A percentile compares a stretch with the other conserved stretches of the same genome.
Evolutionary conservation across 2,113 vertebrate species (phyloP).

Genomic region (Callionymus lyra): DNA sequence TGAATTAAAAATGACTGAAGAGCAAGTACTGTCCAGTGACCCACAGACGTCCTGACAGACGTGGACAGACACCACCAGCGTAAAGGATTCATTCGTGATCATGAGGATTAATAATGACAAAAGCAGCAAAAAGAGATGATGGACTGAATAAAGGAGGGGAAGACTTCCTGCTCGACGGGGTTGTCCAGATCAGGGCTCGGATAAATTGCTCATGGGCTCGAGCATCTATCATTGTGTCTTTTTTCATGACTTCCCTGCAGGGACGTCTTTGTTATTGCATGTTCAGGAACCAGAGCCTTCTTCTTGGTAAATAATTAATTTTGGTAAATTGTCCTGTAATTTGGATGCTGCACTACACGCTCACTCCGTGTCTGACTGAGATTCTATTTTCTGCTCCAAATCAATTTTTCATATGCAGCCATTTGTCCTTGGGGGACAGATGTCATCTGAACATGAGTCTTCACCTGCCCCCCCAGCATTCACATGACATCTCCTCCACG

Average conservation of each 20-base stretch:
- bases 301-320: constrained; percentile 57
- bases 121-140: too few species aligned
- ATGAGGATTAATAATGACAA: too few species aligned
- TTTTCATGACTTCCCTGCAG: constrained; percentile 45
- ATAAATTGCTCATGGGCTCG: constrained; percentile 35
- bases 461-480: constrained; percentile 33
- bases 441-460: constrained; percentile 49
- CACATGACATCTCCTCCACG: constrained; percentile 34
- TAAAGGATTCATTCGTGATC: too few species aligned
- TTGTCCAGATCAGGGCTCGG: constrained; percentile 5
- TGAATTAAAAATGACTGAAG: too few species aligned
- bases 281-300: constrained; percentile 37
- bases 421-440: constrained; percentile 54
- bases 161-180: too few species aligned
- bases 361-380: constrained; percentile 29
- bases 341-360: constrained; percentile 28
- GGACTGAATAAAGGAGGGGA: too few species aligned
- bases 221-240: constrained; percentile 45
- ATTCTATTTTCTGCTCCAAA: constrained; percentile 64
- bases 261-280: constrained; percentile 55
- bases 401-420: constrained; percentile 65
- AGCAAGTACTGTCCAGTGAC: too few species aligned
- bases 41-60: too few species aligned
- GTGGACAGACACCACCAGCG: too few species aligned
- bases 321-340: constrained; percentile 52